Percentiles rank a stretch among this genome's conserved stretches.
Conservation (phyloP, 2,888 invertebrate species). For the Thereva unica region DNA sequence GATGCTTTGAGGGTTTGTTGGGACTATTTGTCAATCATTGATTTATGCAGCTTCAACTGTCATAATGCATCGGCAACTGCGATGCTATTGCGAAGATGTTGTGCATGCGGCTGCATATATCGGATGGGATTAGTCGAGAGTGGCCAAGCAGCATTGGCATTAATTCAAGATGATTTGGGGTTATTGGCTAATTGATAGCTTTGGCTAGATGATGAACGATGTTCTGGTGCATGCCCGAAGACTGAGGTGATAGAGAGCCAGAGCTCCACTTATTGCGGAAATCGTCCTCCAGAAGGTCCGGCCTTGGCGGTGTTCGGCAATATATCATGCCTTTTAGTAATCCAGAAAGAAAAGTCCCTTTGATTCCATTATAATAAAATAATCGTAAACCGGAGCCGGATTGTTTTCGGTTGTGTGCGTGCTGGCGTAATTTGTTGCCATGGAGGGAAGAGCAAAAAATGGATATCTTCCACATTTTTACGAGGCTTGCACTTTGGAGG, state of each 20-base stretch:
- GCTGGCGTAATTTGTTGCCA: conserved; percentile 32
- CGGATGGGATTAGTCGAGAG: conserved; percentile 26
- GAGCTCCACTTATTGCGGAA: too few relatives aligned
- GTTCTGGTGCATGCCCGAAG: too few relatives aligned
- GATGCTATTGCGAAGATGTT: conserved; percentile 1
- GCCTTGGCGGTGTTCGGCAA: too few relatives aligned
- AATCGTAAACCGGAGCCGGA: conserved; percentile 39
- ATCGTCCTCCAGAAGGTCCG: too few relatives aligned
- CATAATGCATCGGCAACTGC: conserved; percentile 24
- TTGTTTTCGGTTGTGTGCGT: neutral
- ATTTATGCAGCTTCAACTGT: conserved; percentile 35
- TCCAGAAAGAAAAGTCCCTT: conserved; percentile 36
- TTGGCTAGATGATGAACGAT: conserved; percentile 9
- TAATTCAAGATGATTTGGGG: conserved; percentile 36
- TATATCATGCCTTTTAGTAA: conserved; percentile 39
- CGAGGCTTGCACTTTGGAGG: conserved; percentile 36
- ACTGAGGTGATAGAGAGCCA: too few relatives aligned
- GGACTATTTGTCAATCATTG: conserved; percentile 40
- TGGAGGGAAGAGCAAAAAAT: neutral
- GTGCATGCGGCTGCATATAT: conserved; percentile 34
- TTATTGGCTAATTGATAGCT: conserved; percentile 36
- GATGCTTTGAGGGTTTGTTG: conserved; percentile 22
- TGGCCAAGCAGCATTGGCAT: conserved; percentile 15
- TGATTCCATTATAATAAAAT: conserved; percentile 43
- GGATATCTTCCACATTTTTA: conserved; percentile 22